Conservation (phyloP, 2,888 invertebrate genomes). For the Campaea margaritaria region DNA sequence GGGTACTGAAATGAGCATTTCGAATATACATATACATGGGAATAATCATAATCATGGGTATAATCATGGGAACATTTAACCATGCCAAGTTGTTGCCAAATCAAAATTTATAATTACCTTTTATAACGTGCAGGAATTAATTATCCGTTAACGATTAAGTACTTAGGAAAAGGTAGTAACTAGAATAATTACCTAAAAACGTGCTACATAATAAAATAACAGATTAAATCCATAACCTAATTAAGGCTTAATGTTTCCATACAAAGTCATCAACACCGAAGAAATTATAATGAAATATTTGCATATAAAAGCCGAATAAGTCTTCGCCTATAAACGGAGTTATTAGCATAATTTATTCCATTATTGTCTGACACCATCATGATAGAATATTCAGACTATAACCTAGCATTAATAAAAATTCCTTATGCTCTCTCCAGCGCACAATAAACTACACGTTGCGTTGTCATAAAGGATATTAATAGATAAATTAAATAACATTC, state of each 20-base stretch:
- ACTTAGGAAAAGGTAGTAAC: not conserved
- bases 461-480: constrained; percentile 35
- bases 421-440: constrained; percentile 18
- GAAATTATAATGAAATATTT: constrained; percentile 36
- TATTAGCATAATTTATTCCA: constrained; percentile 56
- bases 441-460: constrained; percentile 17
- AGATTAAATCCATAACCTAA: constrained; percentile 1
- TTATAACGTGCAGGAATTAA: not conserved
- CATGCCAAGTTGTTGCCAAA: not conserved
- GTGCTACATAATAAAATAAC: not conserved
- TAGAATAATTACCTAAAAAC: constrained; percentile 1
- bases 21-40: not conserved
- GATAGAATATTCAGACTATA: constrained; percentile 42
- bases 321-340: constrained; percentile 35
- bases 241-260: constrained; percentile 8
- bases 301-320: constrained; percentile 53
- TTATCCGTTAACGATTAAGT: no score
- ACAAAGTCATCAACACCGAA: constrained; percentile 7
- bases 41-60: no score
- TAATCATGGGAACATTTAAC: no score
- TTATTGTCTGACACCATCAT: constrained; percentile 42
- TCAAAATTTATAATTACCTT: not conserved
- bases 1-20: not conserved
- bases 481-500: constrained; percentile 28
- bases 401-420: constrained; percentile 30